Percentiles rank a stretch among this genome's conserved stretches.
phyloP scores from a whole-genome alignment of 2,797 vertebrate genomes.

The Syngnathus rostellatus region DNA sequence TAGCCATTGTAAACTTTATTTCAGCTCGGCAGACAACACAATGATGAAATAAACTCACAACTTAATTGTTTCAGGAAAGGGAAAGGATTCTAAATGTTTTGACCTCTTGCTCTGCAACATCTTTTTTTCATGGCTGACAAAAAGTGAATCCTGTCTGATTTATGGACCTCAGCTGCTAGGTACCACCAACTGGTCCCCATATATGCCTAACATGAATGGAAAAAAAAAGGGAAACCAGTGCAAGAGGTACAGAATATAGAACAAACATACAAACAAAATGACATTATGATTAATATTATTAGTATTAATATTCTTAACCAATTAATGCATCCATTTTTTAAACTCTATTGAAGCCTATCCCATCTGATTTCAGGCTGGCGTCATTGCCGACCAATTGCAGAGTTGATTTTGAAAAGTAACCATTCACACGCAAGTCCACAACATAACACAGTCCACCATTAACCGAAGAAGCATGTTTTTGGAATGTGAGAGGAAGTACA shows the following conservation, averaged over 20 bases:
- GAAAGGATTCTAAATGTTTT: slow-evolving; percentile 45
- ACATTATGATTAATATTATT: not conserved
- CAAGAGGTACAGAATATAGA: slow-evolving; percentile 7
- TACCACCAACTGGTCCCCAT: slow-evolving; percentile 75
- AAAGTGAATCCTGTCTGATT: slow-evolving; percentile 84
- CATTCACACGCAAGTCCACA: too few species aligned
- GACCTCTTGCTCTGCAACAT: slow-evolving; percentile 84
- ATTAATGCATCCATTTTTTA: too few species aligned
- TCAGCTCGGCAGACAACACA: not conserved
- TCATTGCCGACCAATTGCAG: too few species aligned
- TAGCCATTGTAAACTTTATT: not conserved
- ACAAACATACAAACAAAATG: too few species aligned
- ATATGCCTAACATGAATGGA: slow-evolving; percentile 42
- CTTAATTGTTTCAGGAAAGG: slow-evolving; percentile 23
- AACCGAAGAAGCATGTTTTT: too few species aligned
- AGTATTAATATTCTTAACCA: not conserved
- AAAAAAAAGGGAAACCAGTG: slow-evolving; percentile 12
- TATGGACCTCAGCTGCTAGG: slow-evolving; percentile 85
- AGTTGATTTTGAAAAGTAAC: too few species aligned
- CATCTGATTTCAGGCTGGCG: too few species aligned
- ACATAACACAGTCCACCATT: too few species aligned
- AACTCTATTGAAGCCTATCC: too few species aligned
- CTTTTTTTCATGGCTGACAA: slow-evolving; percentile 94
- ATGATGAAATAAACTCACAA: not conserved
- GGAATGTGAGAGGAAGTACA: too few species aligned